Evolutionary conservation across 2,797 vertebrate species (phyloP), one percentile per base, ranked within the genome.

Genomic region (Sebastes vulpes): DNA sequence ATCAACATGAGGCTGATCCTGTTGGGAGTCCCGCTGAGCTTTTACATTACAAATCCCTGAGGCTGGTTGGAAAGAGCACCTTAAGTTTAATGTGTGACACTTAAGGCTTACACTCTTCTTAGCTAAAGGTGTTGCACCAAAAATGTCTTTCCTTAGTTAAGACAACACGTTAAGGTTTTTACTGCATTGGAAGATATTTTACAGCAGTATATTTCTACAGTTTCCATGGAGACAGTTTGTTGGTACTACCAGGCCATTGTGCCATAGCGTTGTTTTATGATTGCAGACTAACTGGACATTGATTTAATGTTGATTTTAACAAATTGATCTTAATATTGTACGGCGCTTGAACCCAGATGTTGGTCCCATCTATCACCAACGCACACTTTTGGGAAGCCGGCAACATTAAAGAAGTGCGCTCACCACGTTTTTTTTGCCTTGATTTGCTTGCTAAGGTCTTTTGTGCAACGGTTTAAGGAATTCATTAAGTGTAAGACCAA

Each of bases 1-100:
- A 69, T 71, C 65, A 67, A 50, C 54, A 78, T 46, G 56, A 52
- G 32, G 12, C 60, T 46, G 53, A 35, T 21, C 20, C 77, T 69
- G 54, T 2, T 70, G 28, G 74, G 56, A 53, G 65, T 57, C 53
- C 28, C 28, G 7, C 6, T 57, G 35, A 69, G 64, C 48, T 46
- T 67, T 52, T 21, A 69, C 48, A 65, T 54, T 11, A 52, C 9
- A n/a, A 32, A 52, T 46, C 35, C 29, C 63, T 14, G 9, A 2
- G 2, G 58, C 31, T 7, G 59, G 20, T 23, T 35, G 31, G 0
- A 35, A 3, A 14, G 12, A 61, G 32, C 31, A 35, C 20, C 20
- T 20, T n/a, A 60, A 21, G 58, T 60, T 21, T 21, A 5, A n/a
- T n/a, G 16, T 10, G 11, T 1, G 8, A 59, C 16, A 46, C 6